Evolutionary conservation across 2,797 vertebrate species (phyloP).

Genomic region (Melanitta fusca): DNA sequence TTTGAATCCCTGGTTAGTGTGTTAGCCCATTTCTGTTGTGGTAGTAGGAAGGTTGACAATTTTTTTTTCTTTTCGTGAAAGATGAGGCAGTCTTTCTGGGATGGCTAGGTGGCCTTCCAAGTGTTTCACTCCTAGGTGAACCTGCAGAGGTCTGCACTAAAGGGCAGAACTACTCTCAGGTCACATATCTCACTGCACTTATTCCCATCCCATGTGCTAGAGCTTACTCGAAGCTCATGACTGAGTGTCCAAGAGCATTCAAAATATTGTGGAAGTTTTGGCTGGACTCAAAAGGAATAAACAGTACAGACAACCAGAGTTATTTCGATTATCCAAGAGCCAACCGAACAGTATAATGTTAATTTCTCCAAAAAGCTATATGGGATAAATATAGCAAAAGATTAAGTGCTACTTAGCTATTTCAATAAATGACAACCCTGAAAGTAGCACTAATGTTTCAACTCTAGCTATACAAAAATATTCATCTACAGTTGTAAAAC

Average conservation of each 20-base stretch:
- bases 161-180: neutral
- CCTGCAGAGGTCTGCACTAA: neutral
- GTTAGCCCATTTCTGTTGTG: neutral
- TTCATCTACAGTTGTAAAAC: neutral
- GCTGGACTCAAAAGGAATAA: neutral
- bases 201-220: neutral
- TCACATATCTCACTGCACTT: neutral
- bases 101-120: neutral
- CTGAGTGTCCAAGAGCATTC: neutral
- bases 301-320: neutral
- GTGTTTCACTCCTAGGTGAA: neutral
- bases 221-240: neutral
- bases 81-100: neutral
- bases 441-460: neutral
- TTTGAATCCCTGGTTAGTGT: neutral
- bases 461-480: neutral
- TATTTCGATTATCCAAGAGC: neutral
- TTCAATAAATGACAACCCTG: neutral
- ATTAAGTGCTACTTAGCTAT: neutral
- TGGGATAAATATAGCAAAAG: neutral
- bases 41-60: neutral
- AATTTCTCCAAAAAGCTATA: neutral
- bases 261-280: neutral
- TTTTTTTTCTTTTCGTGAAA: neutral
- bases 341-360: neutral